Conservation (phyloP, 2,113 vertebrate species). For the Puffinus mauretanicus region DNA sequence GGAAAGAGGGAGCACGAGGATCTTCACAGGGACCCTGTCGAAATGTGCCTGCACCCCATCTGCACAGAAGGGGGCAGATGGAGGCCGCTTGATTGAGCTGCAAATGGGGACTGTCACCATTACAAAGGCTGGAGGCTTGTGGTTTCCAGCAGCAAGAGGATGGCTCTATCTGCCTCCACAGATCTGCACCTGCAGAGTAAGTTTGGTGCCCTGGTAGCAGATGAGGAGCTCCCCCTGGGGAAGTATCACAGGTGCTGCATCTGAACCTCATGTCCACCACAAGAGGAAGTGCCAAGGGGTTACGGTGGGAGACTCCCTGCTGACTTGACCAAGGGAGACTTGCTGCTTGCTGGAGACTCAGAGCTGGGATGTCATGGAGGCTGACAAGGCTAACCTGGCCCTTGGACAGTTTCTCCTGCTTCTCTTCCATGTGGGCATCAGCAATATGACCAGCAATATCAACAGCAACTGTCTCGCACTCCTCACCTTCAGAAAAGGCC, state of each 20-base stretch:
- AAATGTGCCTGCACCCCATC: neutral
- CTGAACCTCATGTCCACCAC: neutral
- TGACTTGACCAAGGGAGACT: neutral
- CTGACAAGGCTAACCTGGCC: neutral
- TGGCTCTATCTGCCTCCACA: neutral
- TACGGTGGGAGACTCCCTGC: neutral
- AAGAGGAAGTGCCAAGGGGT: neutral
- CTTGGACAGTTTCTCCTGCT: neutral
- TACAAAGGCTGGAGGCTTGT: neutral
- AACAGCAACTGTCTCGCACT: neutral
- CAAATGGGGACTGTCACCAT: neutral
- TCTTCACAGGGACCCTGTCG: neutral
- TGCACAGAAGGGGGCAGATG: neutral
- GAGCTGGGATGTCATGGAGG: neutral
- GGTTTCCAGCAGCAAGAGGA: neutral
- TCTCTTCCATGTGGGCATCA: neutral
- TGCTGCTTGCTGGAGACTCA: neutral
- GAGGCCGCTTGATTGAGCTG: neutral
- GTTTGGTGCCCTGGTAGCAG: neutral
- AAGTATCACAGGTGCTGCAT: too few species aligned
- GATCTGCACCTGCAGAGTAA: neutral
- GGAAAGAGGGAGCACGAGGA: neutral
- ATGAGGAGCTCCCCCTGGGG: neutral
- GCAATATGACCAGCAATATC: neutral
- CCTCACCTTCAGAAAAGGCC: neutral